Percentiles rank a stretch among this genome's conserved stretches.
Conservation (phyloP, 2,888 invertebrate genomes). For the Patella caerulea region DNA sequence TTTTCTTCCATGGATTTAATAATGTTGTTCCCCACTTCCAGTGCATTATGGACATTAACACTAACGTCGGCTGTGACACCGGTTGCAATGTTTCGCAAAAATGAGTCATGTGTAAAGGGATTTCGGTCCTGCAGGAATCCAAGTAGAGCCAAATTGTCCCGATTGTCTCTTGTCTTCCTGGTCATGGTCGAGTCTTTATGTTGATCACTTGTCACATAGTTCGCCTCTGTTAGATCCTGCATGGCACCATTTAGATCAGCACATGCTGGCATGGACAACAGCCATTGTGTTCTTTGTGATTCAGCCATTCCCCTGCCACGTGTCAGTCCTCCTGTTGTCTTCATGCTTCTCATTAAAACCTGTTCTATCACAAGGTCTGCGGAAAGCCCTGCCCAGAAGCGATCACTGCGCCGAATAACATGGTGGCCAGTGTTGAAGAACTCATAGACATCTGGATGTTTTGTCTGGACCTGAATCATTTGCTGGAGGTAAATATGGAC, state of each 20-base stretch:
- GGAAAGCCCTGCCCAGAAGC: constrained; percentile 48
- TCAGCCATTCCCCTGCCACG: constrained; percentile 42
- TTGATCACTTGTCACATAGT: constrained; percentile 32
- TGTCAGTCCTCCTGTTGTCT: constrained; percentile 46
- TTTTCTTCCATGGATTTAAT: constrained; percentile 26
- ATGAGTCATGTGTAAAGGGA: constrained; percentile 24
- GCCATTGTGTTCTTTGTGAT: constrained; percentile 38
- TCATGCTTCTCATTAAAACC: constrained; percentile 44
- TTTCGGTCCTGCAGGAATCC: constrained; percentile 21
- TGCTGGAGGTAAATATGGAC: not conserved
- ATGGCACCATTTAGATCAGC: constrained; percentile 37
- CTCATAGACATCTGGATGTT: not conserved
- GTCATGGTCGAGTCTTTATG: constrained; percentile 27
- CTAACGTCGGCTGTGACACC: constrained; percentile 28
- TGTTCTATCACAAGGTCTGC: constrained; percentile 51
- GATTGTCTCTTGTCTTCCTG: constrained; percentile 20
- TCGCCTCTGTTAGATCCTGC: constrained; percentile 29
- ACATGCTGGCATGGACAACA: constrained; percentile 40
- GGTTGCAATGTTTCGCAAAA: constrained; percentile 31
- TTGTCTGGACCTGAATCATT: too few species aligned
- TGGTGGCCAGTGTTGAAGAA: constrained; percentile 28
- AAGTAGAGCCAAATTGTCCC: constrained; percentile 25
- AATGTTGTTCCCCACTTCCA: constrained; percentile 19
- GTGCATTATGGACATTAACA: constrained; percentile 30
- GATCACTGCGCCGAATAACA: constrained; percentile 37